A percentile compares a stretch with the other conserved stretches of the same genome.
These are phyloP conservation scores for Alosa alosa DNA, from an alignment of 2,113 vertebrate genomes.

Conservation along the genomic window DNA sequence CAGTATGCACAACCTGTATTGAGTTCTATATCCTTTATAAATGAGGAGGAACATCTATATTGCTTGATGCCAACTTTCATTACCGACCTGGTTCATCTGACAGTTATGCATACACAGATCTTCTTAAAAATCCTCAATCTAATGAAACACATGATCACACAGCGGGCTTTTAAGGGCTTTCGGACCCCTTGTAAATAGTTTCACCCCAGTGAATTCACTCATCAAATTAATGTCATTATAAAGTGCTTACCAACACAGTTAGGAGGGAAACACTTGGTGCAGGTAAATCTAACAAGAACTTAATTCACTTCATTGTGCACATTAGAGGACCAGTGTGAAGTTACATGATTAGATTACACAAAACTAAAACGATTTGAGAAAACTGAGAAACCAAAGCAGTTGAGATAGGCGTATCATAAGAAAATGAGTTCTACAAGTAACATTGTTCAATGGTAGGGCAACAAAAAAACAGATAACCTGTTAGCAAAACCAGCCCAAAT, in stretches of 20 bases:
- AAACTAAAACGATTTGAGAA: not conserved
- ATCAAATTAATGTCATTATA: not conserved
- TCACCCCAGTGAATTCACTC: not conserved
- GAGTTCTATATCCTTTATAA: not conserved
- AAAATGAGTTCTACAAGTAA: not conserved
- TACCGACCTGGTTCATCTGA: not conserved
- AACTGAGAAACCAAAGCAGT: not conserved
- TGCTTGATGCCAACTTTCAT: not conserved
- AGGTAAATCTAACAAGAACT: not conserved
- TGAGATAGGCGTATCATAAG: not conserved
- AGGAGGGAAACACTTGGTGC: not conserved
- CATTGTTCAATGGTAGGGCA: not conserved
- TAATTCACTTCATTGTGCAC: not conserved
- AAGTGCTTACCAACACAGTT: slow-evolving; percentile 15
- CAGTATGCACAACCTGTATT: not conserved
- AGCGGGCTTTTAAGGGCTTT: no score
- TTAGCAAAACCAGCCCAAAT: not conserved
- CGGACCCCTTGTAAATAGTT: not conserved
- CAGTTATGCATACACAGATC: not conserved
- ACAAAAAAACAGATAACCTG: not conserved
- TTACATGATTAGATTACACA: not conserved
- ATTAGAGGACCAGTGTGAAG: not conserved
- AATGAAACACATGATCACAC: not conserved
- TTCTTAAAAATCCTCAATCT: not conserved
- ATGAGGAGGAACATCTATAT: not conserved